Base-by-base conservation (phyloP, 1,140 invertebrate genomes). In the Apis laboriosa region DNA sequence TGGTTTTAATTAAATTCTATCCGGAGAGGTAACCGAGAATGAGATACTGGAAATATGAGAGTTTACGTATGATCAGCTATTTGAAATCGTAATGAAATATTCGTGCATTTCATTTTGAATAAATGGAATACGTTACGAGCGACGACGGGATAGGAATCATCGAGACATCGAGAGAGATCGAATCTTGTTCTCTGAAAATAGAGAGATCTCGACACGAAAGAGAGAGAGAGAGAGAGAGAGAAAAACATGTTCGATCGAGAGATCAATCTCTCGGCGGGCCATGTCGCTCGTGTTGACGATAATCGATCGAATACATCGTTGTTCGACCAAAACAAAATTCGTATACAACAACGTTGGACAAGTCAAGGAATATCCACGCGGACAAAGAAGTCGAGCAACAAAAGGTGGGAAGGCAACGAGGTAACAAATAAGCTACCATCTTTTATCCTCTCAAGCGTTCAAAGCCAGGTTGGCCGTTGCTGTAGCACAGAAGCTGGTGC, bases 1-100 rank as follows among this genome's bases (percentile, higher is more conserved):
- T 11, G 64, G 5, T 64, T 64, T 76, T 64, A 76, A 64, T 76
- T 53, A 76, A 43, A 51, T 51, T 49, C n/a, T 5, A 51, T 34
- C 12, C 15, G 73, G n/a, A 51, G 19, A 19, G 28, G 43, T 60
- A 60, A 8, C 70, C 7, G 15, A 15, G 49, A 71, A 28, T 19
- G 49, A 71, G 70, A 71, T 71, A 24, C 70, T 55, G 17, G 51
- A 55, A 53, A 71, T n/a, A 21, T 8, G 12, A 49, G 7, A 21
- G 21, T 70, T 71, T 21, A 1, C 24, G 55, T 15, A 8, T 21
- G 17, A 24, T n/a, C 21, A 2, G 21, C 2, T n/a, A 53, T 15
- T 70, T 24, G 9, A 53, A 51, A 15, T 71, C 7, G 34, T 43
- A 43, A 43, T 43, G 2, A 56, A 15, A 24, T 2, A 63, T 5